These are phyloP conservation scores for Podilymbus podiceps DNA, from an alignment of 2,113 vertebrate genomes.

Conservation along the genomic window DNA sequence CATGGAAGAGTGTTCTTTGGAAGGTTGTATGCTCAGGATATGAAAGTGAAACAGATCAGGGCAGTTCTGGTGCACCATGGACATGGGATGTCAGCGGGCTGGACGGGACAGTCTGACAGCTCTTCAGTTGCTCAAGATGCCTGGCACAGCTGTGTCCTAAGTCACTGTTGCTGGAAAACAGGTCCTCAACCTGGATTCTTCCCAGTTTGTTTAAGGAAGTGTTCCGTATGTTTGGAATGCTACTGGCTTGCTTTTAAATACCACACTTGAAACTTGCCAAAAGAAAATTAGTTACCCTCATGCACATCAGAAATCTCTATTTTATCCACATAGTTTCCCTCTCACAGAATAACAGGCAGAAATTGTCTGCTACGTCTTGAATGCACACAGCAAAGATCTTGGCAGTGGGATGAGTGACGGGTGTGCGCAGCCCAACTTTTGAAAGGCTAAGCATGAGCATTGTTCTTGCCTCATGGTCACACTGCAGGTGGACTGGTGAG, in stretches of 20 bases:
- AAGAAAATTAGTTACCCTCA: neutral
- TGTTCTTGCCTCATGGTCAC: neutral
- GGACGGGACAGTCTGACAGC: neutral
- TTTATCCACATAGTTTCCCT: neutral
- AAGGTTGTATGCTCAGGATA: neutral
- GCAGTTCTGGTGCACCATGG: neutral
- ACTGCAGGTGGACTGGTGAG: neutral
- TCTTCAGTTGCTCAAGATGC: neutral
- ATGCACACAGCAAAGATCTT: neutral
- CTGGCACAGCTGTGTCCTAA: neutral
- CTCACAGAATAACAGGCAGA: neutral
- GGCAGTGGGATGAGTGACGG: neutral
- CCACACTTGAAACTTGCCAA: neutral
- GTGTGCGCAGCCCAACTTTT: neutral
- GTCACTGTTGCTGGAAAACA: neutral
- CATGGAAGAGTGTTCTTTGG: neutral
- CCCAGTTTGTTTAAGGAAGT: neutral
- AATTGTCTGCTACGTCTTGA: neutral
- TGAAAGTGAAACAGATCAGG: neutral
- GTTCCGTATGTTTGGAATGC: neutral
- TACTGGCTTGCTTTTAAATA: slow-evolving; percentile 14
- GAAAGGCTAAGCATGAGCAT: neutral
- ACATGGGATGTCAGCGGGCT: neutral
- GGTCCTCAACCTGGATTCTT: neutral
- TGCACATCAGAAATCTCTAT: neutral